Evolutionary conservation across 2,888 invertebrate genomes (phyloP), one percentile per base, ranked within the genome.

Genomic region (Eurytoma californica): DNA sequence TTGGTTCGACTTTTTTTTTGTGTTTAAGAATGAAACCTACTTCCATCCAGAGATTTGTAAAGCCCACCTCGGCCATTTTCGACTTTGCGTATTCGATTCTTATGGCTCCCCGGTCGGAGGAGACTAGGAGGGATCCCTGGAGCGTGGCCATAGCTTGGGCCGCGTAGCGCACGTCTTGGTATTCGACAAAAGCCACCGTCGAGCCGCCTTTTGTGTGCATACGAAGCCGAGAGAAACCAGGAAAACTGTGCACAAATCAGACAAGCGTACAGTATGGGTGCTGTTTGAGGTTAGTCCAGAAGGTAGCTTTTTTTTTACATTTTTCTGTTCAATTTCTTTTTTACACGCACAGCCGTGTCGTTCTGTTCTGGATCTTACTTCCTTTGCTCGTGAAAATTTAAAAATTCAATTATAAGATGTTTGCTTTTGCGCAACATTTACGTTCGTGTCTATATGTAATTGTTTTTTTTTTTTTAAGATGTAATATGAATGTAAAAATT

Each of bases 1-100:
- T 57, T 57, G 16, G 24, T 49, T 47, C n/a, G 24, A 53, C 13
- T 14, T 28, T 14, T 28, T 57, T 72, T 24, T 47, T 77, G 24
- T 68, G 70, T 39, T 72, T 78, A 67, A 69, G 63, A 74, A 66
- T 60, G 75, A 78, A 80, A 81, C 92, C 91, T 92, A 92, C 93
- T 91, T 93, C 92, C 86, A 89, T 90, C 90, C 90, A 90, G 86
- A 90, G 87, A 88, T 90, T 90, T 86, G 89, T 89, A 88, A 90
- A 90, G 87, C 90, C 90, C 88, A 93, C 93, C 92, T 95, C 96
- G 90, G 97, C 97, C 98, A 98, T 98, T 94, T 98, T 98, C 92
- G 96, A 97, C 93, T 97, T 97, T 92, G 98, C 98, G 94, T 96
- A 99, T 93, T 99, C 98, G 92, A 99, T 98, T 91, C 98, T 95